Base-by-base conservation (phyloP, 30 jellyfish, hydroid and myxozoan species). In the Mastigias papua region DNA sequence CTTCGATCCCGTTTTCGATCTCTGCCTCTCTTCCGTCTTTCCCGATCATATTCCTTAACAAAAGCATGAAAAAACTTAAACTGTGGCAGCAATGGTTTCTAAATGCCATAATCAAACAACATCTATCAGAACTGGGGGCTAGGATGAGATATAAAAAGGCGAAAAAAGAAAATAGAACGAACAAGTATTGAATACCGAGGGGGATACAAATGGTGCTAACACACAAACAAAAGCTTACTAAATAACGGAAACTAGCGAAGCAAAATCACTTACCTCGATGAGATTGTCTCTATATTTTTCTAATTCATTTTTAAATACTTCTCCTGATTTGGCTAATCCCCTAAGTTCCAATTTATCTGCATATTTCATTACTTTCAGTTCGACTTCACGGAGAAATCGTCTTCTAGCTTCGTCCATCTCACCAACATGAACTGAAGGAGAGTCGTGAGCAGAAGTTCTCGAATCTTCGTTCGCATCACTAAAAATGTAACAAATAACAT, bases 311-410 rank as follows among this genome's bases (percentile, higher is more conserved):
- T 93, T 92, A 62, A 93, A 72, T 23, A 76, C 42, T 51, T 66
- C 34, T n/a, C 94, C 92, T 29, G 97, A 80, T 75, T 80, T 84
- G 34, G 84, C 69, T 46, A 94, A 78, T 30, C 98, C 98, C 35
- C 86, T 75, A 42, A 90, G 86, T 76, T 93, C 98, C 37, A 93
- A 62, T 61, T 86, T 86, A 57, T 93, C 98, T 15, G 90, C 96
- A 60, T 67, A 93, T 32, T 86, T 90, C 92, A 93, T 78, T 11
- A 93, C 98, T 81, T 93, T 93, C 90, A 93, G 34, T 75, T 93
- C 98, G 8, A 93, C 98, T 19, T 93, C 98, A 20, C 98, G 90
- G 16, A 93, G 78, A n/a, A 87, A 65, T 77, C 69, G 62, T 27
- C 98, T 70, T n/a, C 93, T 42, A 9, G 88, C 75, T 63, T 93